Percentiles rank a stretch among this genome's conserved stretches.
phyloP scores from a whole-genome alignment of 2,797 vertebrate species.

The Gymnocypris eckloni region DNA sequence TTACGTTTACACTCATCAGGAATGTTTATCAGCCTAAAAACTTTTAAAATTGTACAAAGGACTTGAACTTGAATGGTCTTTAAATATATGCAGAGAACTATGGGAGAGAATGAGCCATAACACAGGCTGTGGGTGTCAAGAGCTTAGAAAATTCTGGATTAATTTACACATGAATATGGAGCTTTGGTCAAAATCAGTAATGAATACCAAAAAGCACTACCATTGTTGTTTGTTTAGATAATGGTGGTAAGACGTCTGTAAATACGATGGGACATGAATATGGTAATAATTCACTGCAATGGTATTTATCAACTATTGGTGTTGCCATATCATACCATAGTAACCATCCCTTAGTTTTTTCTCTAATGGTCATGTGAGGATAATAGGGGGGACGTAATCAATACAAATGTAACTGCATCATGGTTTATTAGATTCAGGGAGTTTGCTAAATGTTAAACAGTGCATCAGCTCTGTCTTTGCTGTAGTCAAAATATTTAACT shows the following conservation, averaged over 20 bases:
- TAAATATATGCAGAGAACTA: conserved; percentile 26
- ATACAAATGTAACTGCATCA: not conserved
- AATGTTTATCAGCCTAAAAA: conserved; percentile 32
- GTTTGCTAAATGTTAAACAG: not conserved
- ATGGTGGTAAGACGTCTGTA: not conserved
- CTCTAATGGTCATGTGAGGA: not conserved
- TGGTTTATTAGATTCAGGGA: not conserved
- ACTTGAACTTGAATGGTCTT: conserved; percentile 29
- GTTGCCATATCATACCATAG: not conserved
- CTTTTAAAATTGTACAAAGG: conserved; percentile 9
- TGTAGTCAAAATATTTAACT: conserved; percentile 17
- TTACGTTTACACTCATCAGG: conserved; percentile 21
- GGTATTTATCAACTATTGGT: not conserved
- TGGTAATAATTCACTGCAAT: not conserved
- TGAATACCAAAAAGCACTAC: not conserved
- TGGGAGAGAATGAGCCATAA: not conserved
- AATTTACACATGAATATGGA: not conserved
- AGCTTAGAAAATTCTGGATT: not conserved
- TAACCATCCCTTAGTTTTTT: not conserved
- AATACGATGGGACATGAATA: not conserved
- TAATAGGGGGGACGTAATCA: not conserved
- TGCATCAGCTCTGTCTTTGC: not conserved
- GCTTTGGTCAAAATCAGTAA: not conserved
- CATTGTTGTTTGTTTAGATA: not conserved
- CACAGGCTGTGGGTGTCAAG: not conserved